Percentiles rank a stretch among this genome's conserved stretches.
phyloP scores from a whole-genome alignment of 2,888 invertebrate genomes.

The Cataglyphis livida region DNA sequence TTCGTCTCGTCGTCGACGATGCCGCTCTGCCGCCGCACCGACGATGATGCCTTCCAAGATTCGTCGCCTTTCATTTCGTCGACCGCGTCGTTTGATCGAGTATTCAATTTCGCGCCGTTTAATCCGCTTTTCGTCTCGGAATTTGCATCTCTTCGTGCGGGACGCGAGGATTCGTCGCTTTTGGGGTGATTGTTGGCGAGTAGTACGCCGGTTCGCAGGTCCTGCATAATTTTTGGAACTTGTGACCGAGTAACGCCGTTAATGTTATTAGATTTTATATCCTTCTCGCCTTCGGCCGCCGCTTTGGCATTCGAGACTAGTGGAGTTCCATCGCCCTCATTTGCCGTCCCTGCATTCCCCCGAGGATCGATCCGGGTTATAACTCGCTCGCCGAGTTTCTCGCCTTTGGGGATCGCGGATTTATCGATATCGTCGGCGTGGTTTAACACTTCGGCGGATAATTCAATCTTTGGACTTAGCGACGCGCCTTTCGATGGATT shows the following conservation, averaged over 20 bases:
- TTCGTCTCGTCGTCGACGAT: neutral
- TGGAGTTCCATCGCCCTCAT: neutral
- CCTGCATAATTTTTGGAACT: constrained; percentile 2
- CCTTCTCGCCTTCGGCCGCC: neutral
- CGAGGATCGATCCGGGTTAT: constrained; percentile 19
- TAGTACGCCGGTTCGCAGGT: neutral
- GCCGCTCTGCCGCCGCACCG: neutral
- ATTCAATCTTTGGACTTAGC: constrained; percentile 32
- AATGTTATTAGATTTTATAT: neutral
- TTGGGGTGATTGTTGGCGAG: neutral
- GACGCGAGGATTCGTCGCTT: constrained; percentile 5
- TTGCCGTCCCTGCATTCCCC: no score
- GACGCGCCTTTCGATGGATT: constrained; percentile 7
- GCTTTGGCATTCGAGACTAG: neutral
- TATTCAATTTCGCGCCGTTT: constrained; percentile 30
- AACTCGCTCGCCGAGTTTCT: neutral
- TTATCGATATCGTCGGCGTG: constrained; percentile 30
- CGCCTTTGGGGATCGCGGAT: constrained; percentile 16
- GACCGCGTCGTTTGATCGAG: constrained; percentile 38
- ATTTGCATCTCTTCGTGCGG: constrained; percentile 11
- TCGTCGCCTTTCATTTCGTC: constrained; percentile 20
- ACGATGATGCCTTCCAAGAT: neutral
- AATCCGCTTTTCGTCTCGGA: constrained; percentile 37
- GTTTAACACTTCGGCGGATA: constrained; percentile 34
- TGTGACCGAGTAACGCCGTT: neutral